phyloP scores from a whole-genome alignment of 2,888 invertebrate genomes.

The Deilephila porcellus region DNA sequence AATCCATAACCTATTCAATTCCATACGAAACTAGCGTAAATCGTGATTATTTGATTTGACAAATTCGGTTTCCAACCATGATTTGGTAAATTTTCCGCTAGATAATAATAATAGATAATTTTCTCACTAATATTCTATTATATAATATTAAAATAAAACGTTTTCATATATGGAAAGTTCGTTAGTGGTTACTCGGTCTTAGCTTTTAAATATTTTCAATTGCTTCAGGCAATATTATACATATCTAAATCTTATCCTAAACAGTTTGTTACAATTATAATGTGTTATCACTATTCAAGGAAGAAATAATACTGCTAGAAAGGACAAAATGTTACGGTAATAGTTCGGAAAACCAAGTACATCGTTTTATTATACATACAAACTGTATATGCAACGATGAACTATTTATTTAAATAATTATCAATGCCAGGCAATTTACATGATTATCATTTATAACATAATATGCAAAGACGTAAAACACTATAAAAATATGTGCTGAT shows the following conservation, averaged over 20 bases:
- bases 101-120: not conserved
- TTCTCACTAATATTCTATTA: not conserved
- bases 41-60: not conserved
- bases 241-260: slow-evolving; percentile 26
- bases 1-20: slow-evolving; percentile 6
- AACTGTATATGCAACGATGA: not conserved
- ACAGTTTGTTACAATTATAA: slow-evolving; percentile 19
- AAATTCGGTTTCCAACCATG: not conserved
- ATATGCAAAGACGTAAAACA: slow-evolving; percentile 12
- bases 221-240: slow-evolving; percentile 16
- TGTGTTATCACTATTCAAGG: slow-evolving; percentile 41
- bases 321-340: slow-evolving; percentile 43
- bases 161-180: not conserved
- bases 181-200: slow-evolving; percentile 14
- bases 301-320: slow-evolving; percentile 65
- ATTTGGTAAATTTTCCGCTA: not conserved
- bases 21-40: not conserved
- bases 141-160: not conserved
- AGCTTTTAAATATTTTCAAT: slow-evolving; percentile 16
- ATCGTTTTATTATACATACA: not conserved
- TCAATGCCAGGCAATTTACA: not conserved
- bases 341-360: slow-evolving; percentile 30
- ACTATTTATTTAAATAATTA: slow-evolving; percentile 9
- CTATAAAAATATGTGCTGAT: slow-evolving; percentile 16
- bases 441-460: slow-evolving; percentile 17